Evolutionary conservation across 2,113 vertebrate species (phyloP).

Genomic region (Scortum barcoo): DNA sequence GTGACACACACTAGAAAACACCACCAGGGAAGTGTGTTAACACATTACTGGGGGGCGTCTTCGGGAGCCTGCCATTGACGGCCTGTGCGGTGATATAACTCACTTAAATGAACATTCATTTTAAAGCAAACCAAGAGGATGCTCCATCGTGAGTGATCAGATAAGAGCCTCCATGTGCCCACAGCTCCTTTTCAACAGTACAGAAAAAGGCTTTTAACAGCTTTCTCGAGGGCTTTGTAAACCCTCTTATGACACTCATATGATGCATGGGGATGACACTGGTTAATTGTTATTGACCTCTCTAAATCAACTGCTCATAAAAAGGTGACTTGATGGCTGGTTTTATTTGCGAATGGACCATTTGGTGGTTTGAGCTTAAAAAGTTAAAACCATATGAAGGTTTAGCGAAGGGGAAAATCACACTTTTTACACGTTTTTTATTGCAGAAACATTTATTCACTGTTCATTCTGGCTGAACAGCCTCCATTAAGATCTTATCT

Average conservation of each 20-base stretch:
- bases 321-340: background rate
- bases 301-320: background rate
- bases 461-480: slow-evolving; percentile 15
- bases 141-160: slow-evolving; percentile 30
- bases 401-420: slow-evolving; percentile 18
- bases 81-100: background rate
- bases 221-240: slow-evolving; percentile 21
- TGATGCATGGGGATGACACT: slow-evolving; percentile 30
- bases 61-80: background rate
- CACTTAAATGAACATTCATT: background rate
- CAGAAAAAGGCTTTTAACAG: slow-evolving; percentile 33
- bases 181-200: slow-evolving; percentile 44
- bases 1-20: background rate
- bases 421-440: background rate
- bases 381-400: background rate
- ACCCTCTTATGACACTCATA: slow-evolving; percentile 54
- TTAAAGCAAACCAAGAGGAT: slow-evolving; percentile 28
- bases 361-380: too few species aligned
- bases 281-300: slow-evolving; percentile 24
- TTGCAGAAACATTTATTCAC: slow-evolving; percentile 3
- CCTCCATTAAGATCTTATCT: slow-evolving; percentile 59
- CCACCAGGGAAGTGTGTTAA: background rate
- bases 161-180: slow-evolving; percentile 30
- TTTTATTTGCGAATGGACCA: background rate
- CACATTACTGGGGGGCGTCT: background rate